Conservation (phyloP, 2,113 vertebrate genomes). For the Agapornis roseicollis region DNA sequence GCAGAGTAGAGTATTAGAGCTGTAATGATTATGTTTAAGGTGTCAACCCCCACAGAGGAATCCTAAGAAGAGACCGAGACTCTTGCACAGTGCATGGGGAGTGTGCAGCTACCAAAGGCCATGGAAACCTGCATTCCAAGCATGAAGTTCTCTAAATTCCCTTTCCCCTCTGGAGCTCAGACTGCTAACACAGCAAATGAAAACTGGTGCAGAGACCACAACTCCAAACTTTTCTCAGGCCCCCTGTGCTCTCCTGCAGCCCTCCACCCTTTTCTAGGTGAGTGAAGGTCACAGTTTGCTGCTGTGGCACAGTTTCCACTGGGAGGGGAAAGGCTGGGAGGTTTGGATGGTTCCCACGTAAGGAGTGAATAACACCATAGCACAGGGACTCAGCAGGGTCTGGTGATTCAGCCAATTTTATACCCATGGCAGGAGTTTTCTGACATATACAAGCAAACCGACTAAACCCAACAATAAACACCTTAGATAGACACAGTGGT, state of each 20-base stretch:
- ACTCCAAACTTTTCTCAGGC: not conserved
- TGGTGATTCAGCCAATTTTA: not conserved
- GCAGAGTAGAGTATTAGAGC: not conserved
- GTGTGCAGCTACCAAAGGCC: rapidly evolving
- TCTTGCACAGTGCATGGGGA: not conserved
- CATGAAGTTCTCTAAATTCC: not conserved
- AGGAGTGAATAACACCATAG: not conserved
- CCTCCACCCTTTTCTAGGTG: not conserved
- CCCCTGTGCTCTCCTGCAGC: not conserved
- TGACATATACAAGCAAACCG: not conserved
- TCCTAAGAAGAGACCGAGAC: not conserved
- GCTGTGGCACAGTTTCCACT: not conserved
- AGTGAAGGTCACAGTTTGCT: not conserved
- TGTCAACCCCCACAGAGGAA: not conserved
- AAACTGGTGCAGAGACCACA: not conserved
- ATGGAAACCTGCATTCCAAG: not conserved
- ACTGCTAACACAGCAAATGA: not conserved
- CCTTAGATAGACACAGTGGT: not conserved
- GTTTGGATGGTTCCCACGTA: not conserved
- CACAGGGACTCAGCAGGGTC: not conserved
- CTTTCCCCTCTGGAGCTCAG: not conserved
- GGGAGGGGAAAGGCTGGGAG: not conserved
- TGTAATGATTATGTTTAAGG: not conserved
- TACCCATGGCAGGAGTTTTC: not conserved
- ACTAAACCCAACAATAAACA: not conserved